A percentile compares a stretch with the other conserved stretches of the same genome.
Evolutionary conservation across 2,113 vertebrate genomes (phyloP).

Genomic region (Chionomys nivalis): DNA sequence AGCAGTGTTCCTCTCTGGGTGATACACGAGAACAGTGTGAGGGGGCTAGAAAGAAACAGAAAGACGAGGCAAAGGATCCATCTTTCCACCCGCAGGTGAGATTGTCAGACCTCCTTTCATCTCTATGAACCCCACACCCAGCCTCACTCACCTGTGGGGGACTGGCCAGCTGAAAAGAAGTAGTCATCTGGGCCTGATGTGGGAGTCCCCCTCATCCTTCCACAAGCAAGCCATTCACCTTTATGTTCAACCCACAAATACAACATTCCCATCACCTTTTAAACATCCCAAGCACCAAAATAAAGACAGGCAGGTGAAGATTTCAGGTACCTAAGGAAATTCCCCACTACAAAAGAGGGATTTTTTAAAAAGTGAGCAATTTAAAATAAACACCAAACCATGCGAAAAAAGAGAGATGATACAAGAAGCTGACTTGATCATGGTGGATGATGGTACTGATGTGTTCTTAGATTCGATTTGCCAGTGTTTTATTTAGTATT

Average conservation of each 20-base stretch:
- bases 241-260: not conserved
- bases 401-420: not conserved
- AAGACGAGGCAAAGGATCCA: not conserved
- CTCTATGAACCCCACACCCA: not conserved
- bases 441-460: too few species aligned
- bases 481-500: too few species aligned
- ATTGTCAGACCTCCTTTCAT: not conserved
- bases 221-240: not conserved
- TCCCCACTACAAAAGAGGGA: not conserved
- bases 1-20: not conserved
- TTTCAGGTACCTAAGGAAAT: not conserved
- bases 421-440: not conserved
- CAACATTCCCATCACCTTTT: not conserved
- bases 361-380: constrained; percentile 3
- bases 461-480: too few species aligned
- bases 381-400: not conserved
- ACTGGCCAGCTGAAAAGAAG: not conserved
- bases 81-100: not conserved
- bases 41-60: not conserved
- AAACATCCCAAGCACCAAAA: not conserved
- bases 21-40: not conserved
- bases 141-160: not conserved
- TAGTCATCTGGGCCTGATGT: not conserved
- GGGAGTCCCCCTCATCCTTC: not conserved
- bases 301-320: not conserved